A percentile compares a stretch with the other conserved stretches of the same genome.
Evolutionary conservation across 2,888 invertebrate genomes (phyloP).

Genomic region (Cantharis rustica): DNA sequence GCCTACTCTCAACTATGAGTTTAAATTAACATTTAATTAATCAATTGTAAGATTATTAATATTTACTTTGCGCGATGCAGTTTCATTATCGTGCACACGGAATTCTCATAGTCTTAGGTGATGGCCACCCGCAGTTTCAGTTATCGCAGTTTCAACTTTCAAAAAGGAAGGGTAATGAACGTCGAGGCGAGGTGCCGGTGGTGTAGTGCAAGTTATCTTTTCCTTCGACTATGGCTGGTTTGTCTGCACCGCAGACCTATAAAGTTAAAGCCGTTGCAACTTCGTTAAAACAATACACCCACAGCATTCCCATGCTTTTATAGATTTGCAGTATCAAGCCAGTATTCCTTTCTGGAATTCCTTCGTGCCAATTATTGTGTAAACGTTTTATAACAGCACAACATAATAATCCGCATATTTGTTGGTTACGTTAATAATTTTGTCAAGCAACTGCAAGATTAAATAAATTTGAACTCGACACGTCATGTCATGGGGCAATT

Average conservation of each 20-base stretch:
- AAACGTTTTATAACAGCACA: slow-evolving; percentile 18
- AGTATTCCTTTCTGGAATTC: slow-evolving; percentile 22
- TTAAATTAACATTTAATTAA: slow-evolving; percentile 25
- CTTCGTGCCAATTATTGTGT: slow-evolving; percentile 23
- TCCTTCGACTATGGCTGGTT: slow-evolving; percentile 16
- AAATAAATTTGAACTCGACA: not conserved
- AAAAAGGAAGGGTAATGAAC: slow-evolving; percentile 25
- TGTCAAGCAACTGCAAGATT: not conserved
- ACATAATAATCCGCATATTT: slow-evolving; percentile 9
- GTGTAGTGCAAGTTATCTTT: slow-evolving; percentile 20
- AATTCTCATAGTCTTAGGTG: slow-evolving; percentile 25
- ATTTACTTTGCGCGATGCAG: slow-evolving; percentile 21
- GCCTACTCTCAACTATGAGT: slow-evolving; percentile 11
- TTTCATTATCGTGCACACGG: slow-evolving; percentile 14
- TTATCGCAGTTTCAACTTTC: slow-evolving; percentile 22
- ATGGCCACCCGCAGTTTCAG: slow-evolving; percentile 28
- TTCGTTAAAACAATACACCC: slow-evolving; percentile 31
- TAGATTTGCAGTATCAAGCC: slow-evolving; percentile 27
- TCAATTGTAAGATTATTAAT: slow-evolving; percentile 19
- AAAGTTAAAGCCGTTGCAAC: slow-evolving; percentile 20
- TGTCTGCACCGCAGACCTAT: slow-evolving; percentile 33
- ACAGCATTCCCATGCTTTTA: slow-evolving; percentile 31
- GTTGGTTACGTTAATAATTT: not conserved
- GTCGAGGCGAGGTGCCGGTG: slow-evolving; percentile 15
- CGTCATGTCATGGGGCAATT: slow-evolving; percentile 3